Conservation (phyloP, 2,888 invertebrate species). For the Morinoia aosen region DNA sequence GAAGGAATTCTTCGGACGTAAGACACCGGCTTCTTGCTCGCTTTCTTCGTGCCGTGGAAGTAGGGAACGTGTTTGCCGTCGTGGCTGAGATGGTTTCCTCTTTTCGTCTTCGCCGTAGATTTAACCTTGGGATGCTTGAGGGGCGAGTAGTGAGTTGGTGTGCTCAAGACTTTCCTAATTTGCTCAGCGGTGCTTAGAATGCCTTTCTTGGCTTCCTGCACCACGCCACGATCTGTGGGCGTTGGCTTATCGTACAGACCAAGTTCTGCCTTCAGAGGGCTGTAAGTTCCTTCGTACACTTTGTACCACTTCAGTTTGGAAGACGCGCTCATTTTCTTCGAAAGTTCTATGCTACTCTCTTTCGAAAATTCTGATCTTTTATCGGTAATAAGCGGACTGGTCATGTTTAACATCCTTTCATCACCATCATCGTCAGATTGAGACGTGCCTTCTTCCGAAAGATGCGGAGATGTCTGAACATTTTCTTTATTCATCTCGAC, state of each 20-base stretch:
- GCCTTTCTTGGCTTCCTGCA: slow-evolving; percentile 36
- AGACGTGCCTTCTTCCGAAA: neutral
- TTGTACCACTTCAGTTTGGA: slow-evolving; percentile 51
- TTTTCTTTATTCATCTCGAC: neutral
- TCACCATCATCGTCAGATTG: neutral
- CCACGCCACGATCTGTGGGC: neutral
- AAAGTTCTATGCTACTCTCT: neutral
- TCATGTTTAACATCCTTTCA: neutral
- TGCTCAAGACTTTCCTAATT: neutral
- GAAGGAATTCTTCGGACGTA: neutral
- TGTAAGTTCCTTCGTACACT: slow-evolving; percentile 50
- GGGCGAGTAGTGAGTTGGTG: neutral
- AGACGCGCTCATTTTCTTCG: slow-evolving; percentile 16
- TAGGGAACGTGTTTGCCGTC: slow-evolving; percentile 24
- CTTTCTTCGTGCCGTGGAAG: slow-evolving; percentile 35
- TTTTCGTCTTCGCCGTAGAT: neutral
- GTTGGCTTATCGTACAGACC: slow-evolving; percentile 31
- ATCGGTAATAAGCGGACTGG: neutral
- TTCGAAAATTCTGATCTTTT: neutral
- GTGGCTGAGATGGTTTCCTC: neutral
- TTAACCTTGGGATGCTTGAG: neutral
- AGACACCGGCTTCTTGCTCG: neutral
- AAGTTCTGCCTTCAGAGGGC: slow-evolving; percentile 49
- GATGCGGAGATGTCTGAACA: neutral
- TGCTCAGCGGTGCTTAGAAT: slow-evolving; percentile 35